phyloP scores from a whole-genome alignment of 1,140 invertebrate species.

The Musca domestica region DNA sequence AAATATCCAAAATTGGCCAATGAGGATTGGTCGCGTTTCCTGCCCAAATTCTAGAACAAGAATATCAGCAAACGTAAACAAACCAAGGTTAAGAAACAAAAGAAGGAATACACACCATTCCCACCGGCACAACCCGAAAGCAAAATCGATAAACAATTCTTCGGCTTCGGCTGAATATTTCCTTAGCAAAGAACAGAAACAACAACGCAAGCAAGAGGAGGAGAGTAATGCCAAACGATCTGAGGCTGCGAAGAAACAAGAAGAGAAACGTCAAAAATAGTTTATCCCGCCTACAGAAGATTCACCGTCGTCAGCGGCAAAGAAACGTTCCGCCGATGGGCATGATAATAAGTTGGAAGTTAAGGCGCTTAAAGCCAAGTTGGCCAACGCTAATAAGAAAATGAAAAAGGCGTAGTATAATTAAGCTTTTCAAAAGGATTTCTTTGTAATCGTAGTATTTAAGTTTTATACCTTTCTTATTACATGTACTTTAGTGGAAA shows the following conservation, averaged over 20 bases:
- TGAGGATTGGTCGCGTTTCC: constrained; percentile 89
- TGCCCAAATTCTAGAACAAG: constrained; percentile 94
- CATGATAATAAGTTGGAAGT: constrained; percentile 38
- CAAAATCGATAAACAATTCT: constrained; percentile 89
- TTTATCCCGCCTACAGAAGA: constrained; percentile 80
- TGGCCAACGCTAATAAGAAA: constrained; percentile 46
- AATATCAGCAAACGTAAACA: constrained; percentile 84
- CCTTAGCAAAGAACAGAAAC: constrained; percentile 80
- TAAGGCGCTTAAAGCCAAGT: constrained; percentile 42
- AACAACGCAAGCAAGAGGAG: constrained; percentile 69
- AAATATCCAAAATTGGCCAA: too few relatives aligned
- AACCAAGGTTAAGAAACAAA: constrained; percentile 78
- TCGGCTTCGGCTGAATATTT: constrained; percentile 93
- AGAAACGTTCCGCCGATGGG: constrained; percentile 29
- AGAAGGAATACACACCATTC: constrained; percentile 96
- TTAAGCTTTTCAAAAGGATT: too few relatives aligned
- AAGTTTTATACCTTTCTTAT: too few relatives aligned
- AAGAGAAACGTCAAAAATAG: constrained; percentile 74
- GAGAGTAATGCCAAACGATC: constrained; percentile 74
- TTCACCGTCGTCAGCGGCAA: constrained; percentile 6
- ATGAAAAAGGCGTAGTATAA: constrained; percentile 4
- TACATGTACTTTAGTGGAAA: too few relatives aligned
- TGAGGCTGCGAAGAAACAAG: constrained; percentile 67
- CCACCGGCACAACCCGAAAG: constrained; percentile 90
- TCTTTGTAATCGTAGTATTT: too few relatives aligned